Evolutionary conservation across 2,797 vertebrate genomes (phyloP).

Genomic region (Enteromius viviparus): DNA sequence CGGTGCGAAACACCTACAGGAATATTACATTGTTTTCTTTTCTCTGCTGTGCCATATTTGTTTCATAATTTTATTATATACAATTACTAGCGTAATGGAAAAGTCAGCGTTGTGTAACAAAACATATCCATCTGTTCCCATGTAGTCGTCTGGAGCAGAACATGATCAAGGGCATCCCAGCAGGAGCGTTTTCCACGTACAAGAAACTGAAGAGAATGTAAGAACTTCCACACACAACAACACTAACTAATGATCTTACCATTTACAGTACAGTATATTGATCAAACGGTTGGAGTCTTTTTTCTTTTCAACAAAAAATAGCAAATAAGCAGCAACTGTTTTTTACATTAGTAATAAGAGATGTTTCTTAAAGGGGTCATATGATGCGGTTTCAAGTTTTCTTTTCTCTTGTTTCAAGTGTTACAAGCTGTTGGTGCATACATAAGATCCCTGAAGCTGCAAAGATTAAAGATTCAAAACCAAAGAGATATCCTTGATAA

Average conservation of each 20-base stretch:
- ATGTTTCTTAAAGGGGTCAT: neutral
- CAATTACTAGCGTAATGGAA: conserved; percentile 33
- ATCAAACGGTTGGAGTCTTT: neutral
- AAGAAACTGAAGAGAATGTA: conserved; percentile 99
- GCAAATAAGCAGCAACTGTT: neutral
- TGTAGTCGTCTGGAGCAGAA: conserved; percentile 96
- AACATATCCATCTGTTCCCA: conserved; percentile 46
- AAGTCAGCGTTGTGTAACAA: conserved; percentile 38
- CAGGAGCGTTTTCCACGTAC: conserved; percentile 92
- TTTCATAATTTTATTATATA: conserved; percentile 27
- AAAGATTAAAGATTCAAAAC: too few relatives aligned
- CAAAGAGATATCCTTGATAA: too few relatives aligned
- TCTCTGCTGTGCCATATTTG: conserved; percentile 23
- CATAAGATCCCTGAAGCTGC: too few relatives aligned
- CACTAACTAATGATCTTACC: conserved; percentile 33
- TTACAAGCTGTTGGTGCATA: too few relatives aligned
- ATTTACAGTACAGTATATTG: neutral
- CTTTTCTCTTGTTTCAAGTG: too few relatives aligned
- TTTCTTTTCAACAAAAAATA: neutral
- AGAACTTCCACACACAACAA: conserved; percentile 59
- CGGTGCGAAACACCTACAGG: neutral
- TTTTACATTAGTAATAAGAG: neutral
- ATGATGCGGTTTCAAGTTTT: too few relatives aligned
- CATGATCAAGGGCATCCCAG: conserved; percentile 90
- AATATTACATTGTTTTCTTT: conserved; percentile 17